Evolutionary conservation across 2,113 vertebrate species (phyloP), one percentile per base, ranked within the genome.

Genomic region (Upupa epops): DNA sequence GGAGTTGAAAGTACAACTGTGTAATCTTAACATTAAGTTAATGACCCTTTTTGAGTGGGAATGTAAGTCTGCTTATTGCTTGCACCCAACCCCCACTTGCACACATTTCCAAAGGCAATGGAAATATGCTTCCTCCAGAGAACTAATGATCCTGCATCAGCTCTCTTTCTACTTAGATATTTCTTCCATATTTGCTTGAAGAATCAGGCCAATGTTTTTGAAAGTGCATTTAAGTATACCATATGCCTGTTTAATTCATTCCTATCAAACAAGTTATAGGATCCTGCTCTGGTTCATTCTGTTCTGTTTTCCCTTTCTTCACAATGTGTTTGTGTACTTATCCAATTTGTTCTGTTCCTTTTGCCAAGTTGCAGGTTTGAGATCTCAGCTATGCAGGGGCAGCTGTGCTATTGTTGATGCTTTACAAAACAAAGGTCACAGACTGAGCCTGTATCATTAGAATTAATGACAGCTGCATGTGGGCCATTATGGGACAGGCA

Each of bases 161-260:
- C 94, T 93, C 31, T 32, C 55, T 25, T 95, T 77, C 92, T 86
- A 96, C 88, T 96, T 91, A 86, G 96, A 89, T 96, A 97, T 91
- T 96, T 96, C 94, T 93, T 94, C 96, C 48, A 40, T 96, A 95
- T 96, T 96, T 97, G 95, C 96, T 88, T 91, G 82, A 96, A 97
- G 91, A 96, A 95, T 95, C 42, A 77, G 97, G 97, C 97, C 97
- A 98, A 97, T 97, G 97, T 97, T 97, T 98, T 90, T 94, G 95
- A 97, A 97, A 97, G 97, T 96, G 94, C 91, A 94, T 97, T 96
- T 97, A 97, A 97, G 96, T 97, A 97, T 96, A 97, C 97, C 97
- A 98, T 98, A 98, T 97, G 97, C 97, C 97, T 97, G 73, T 95
- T 96, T 95, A 97, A 97, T 97, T 97, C 93, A 96, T 97, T 93